A percentile compares a stretch with the other conserved stretches of the same genome.
These are phyloP conservation scores for Centroberyx gerrardi DNA, from an alignment of 2,797 vertebrate species.

Conservation along the genomic window DNA sequence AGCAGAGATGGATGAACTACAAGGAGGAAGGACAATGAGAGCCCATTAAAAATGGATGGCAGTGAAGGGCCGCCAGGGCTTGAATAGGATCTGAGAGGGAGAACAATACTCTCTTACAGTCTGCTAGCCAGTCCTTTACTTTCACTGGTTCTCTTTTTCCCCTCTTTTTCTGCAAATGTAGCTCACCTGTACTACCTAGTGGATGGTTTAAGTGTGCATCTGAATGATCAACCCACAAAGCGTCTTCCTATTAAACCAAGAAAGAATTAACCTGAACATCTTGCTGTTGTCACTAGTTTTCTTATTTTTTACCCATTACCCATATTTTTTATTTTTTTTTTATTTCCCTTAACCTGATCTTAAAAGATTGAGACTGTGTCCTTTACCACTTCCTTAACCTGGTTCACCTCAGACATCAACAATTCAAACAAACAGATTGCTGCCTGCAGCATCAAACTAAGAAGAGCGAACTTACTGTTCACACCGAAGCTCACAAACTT, in stretches of 20 bases:
- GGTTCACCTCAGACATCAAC: background rate
- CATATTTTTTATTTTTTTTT: no score
- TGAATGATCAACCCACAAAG: conserved; percentile 11
- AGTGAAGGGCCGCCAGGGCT: conserved; percentile 68
- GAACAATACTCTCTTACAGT: conserved; percentile 54
- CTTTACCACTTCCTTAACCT: background rate
- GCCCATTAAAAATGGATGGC: conserved; percentile 81
- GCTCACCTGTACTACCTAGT: conserved; percentile 32
- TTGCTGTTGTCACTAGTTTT: background rate
- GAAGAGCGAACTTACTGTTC: conserved; percentile 14
- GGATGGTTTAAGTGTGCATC: conserved; percentile 23
- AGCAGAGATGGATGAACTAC: conserved; percentile 78
- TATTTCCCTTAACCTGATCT: background rate
- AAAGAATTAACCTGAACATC: background rate
- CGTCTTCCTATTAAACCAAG: background rate
- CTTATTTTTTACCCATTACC: no score
- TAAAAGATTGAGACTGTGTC: background rate
- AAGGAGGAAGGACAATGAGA: conserved; percentile 76
- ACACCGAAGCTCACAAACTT: conserved; percentile 37
- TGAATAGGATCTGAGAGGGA: conserved; percentile 69
- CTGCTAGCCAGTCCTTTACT: conserved; percentile 52
- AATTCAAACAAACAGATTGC: background rate
- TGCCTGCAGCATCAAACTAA: conserved; percentile 12
- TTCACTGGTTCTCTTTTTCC: conserved; percentile 48
- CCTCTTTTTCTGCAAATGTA: conserved; percentile 14